A percentile compares a stretch with the other conserved stretches of the same genome.
These are phyloP conservation scores for Mamestra configurata DNA, from an alignment of 1,140 invertebrate genomes.

Conservation along the genomic window DNA sequence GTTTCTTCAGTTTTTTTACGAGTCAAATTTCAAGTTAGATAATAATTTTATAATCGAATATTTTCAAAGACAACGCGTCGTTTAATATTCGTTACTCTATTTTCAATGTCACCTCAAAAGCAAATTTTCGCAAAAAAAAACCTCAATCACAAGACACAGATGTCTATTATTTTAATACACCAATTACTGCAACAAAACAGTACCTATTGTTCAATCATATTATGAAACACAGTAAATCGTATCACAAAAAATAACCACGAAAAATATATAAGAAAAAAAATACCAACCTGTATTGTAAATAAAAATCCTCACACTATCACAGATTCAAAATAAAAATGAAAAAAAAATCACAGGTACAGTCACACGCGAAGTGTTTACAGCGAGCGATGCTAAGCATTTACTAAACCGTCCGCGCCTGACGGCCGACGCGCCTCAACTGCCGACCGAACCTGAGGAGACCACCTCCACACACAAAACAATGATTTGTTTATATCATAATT, in stretches of 20 bases:
- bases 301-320: slow-evolving; percentile 66
- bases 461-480: slow-evolving; percentile 66
- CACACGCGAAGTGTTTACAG: slow-evolving; percentile 62
- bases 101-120: slow-evolving; percentile 5
- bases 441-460: slow-evolving; percentile 18
- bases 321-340: slow-evolving; percentile 61
- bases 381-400: slow-evolving; percentile 9
- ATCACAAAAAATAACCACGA: background rate
- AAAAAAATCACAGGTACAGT: slow-evolving; percentile 59
- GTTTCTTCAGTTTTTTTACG: too few relatives aligned
- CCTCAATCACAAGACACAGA: background rate
- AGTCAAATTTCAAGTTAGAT: too few relatives aligned
- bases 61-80: background rate
- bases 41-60: too few relatives aligned
- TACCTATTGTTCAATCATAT: background rate
- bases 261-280: slow-evolving; percentile 39
- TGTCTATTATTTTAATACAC: background rate
- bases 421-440: slow-evolving; percentile 68
- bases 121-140: background rate
- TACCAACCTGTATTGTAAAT: slow-evolving; percentile 60
- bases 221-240: slow-evolving; percentile 17
- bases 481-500: slow-evolving; percentile 63
- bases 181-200: background rate
- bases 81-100: background rate
- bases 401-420: slow-evolving; percentile 62